phyloP scores from a whole-genome alignment of 1,140 invertebrate species.

The Bathynomus jamesi region DNA sequence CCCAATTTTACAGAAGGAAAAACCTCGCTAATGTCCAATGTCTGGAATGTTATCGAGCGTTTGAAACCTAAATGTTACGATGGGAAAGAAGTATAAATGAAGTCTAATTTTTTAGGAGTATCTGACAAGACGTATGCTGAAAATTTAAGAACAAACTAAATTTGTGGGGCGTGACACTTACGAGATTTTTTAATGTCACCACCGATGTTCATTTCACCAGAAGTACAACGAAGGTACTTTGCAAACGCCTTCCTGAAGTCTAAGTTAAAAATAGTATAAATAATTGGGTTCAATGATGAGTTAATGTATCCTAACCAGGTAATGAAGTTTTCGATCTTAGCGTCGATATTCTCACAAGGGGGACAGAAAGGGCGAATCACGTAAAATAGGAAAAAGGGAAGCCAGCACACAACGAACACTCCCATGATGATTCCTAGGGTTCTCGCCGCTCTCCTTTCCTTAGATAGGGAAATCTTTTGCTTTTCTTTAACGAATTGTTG shows the following conservation, averaged over 20 bases:
- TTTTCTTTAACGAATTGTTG: slow-evolving; percentile 42
- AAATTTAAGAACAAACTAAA: no score
- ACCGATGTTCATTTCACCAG: not conserved
- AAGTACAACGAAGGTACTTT: not conserved
- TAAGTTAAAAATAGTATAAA: slow-evolving; percentile 63
- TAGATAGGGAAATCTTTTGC: slow-evolving; percentile 44
- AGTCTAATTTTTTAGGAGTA: no score
- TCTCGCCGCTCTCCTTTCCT: slow-evolving; percentile 48
- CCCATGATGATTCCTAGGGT: slow-evolving; percentile 48
- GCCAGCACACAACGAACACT: slow-evolving; percentile 52
- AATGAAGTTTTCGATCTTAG: slow-evolving; percentile 73
- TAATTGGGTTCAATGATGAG: slow-evolving; percentile 89
- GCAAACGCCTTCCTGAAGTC: not conserved
- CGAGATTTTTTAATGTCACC: no score
- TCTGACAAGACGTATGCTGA: no score
- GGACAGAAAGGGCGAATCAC: slow-evolving; percentile 79
- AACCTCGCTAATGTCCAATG: no score
- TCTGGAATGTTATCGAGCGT: no score
- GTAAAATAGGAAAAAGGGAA: slow-evolving; percentile 67
- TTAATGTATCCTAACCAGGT: slow-evolving; percentile 97
- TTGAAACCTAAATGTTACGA: no score
- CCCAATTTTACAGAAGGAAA: no score
- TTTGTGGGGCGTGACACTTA: no score
- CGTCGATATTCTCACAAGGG: slow-evolving; percentile 62
- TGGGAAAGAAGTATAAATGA: no score